A percentile compares a stretch with the other conserved stretches of the same genome.
These are phyloP conservation scores for Heliothis virescens DNA, from an alignment of 1,140 invertebrate species.

Conservation along the genomic window DNA sequence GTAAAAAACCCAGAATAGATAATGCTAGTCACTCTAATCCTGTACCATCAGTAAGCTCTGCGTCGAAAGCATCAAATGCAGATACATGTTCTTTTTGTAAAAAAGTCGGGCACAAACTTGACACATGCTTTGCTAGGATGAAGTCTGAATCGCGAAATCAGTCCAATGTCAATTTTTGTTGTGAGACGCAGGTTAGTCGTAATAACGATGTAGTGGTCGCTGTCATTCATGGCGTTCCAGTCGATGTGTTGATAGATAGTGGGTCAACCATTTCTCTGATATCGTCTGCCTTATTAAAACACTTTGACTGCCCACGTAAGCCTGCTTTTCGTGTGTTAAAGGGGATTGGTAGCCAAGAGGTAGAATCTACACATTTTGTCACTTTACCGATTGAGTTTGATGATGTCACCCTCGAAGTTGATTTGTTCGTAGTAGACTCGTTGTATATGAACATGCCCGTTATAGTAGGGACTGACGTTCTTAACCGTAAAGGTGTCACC, in stretches of 20 bases:
- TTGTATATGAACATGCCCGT: slow-evolving; percentile 48
- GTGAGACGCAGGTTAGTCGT: too few relatives aligned
- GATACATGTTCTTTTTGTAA: too few relatives aligned
- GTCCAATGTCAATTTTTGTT: too few relatives aligned
- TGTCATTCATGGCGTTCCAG: slow-evolving; percentile 52
- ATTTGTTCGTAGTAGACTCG: neutral
- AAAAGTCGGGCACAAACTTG: too few relatives aligned
- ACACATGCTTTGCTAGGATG: too few relatives aligned
- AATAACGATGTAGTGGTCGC: slow-evolving; percentile 49
- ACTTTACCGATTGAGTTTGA: neutral
- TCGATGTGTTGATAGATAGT: slow-evolving; percentile 58
- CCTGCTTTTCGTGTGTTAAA: slow-evolving; percentile 50
- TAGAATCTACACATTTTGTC: slow-evolving; percentile 45
- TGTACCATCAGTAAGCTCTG: too few relatives aligned
- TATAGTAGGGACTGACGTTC: slow-evolving; percentile 55
- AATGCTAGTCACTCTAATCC: too few relatives aligned
- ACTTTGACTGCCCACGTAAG: slow-evolving; percentile 47
- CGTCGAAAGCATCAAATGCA: too few relatives aligned
- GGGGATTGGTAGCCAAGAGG: slow-evolving; percentile 52
- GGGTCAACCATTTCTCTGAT: slow-evolving; percentile 54
- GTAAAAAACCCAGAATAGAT: too few relatives aligned
- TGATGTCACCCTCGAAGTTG: neutral
- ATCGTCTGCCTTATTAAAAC: slow-evolving; percentile 47
- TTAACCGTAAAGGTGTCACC: slow-evolving; percentile 52
- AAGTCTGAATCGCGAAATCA: too few relatives aligned